Evolutionary conservation across 2,888 invertebrate species (phyloP).

Genomic region (Diaprepes abbreviatus): DNA sequence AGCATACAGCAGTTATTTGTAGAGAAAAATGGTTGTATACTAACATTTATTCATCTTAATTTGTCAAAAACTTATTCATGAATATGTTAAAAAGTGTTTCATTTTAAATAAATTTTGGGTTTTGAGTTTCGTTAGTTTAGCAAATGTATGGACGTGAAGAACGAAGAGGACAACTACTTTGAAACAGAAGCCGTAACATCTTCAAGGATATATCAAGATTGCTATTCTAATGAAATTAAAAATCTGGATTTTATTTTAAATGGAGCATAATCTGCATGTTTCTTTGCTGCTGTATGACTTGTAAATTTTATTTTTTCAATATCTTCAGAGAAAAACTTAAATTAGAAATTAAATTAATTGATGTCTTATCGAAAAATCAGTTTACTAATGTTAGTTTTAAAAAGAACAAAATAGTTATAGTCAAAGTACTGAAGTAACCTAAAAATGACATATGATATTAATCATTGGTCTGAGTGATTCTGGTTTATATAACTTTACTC

Average conservation of each 20-base stretch:
- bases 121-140: constrained; percentile 10
- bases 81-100: neutral
- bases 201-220: neutral
- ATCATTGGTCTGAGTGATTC: too few relatives aligned
- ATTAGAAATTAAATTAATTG: too few relatives aligned
- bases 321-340: too few relatives aligned
- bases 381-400: too few relatives aligned
- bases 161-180: neutral
- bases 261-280: too few relatives aligned
- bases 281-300: constrained; percentile 4
- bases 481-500: too few relatives aligned
- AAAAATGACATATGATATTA: too few relatives aligned
- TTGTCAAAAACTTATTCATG: neutral
- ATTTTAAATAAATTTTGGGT: constrained; percentile 7
- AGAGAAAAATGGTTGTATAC: too few relatives aligned
- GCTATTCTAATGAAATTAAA: neutral
- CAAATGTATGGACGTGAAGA: neutral
- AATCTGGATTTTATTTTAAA: neutral
- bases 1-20: constrained; percentile 12
- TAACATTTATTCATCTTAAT: too few relatives aligned
- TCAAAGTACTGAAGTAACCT: too few relatives aligned
- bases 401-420: too few relatives aligned
- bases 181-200: neutral
- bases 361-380: constrained; percentile 15
- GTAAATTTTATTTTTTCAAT: neutral